Conservation (phyloP, 2,113 vertebrate species). For the Fregata magnificens region DNA sequence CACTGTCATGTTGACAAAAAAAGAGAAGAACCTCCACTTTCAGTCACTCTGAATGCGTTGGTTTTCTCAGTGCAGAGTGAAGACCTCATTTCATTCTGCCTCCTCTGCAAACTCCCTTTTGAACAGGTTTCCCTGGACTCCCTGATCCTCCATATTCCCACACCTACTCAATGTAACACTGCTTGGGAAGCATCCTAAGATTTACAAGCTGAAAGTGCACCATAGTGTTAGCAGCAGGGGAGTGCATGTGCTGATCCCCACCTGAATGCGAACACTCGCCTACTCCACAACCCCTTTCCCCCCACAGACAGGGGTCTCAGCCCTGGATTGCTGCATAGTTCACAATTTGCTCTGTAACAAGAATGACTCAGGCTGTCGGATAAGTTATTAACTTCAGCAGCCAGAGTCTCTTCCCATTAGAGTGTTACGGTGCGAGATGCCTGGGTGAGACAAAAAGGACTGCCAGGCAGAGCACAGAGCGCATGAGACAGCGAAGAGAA, state of each 20-base stretch:
- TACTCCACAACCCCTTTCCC: neutral
- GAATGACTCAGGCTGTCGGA: neutral
- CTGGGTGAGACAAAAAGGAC: neutral
- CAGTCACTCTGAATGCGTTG: neutral
- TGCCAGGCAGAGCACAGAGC: neutral
- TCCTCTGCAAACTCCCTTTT: neutral
- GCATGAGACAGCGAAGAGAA: neutral
- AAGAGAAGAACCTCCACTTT: neutral
- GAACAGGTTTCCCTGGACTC: neutral
- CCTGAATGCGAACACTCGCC: rapidly evolving
- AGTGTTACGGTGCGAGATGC: neutral
- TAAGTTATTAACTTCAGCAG: neutral
- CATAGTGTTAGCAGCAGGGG: neutral
- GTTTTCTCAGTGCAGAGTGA: neutral
- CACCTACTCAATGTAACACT: rapidly evolving
- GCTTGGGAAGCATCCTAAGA: neutral
- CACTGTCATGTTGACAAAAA: rapidly evolving
- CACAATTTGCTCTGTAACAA: neutral
- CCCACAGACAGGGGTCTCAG: rapidly evolving
- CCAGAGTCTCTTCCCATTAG: slow-evolving; percentile 14
- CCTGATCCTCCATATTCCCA: neutral
- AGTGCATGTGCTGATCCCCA: neutral
- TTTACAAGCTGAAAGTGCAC: neutral
- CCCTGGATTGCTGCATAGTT: neutral
- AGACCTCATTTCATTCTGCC: neutral